Conservation (phyloP, 2,113 vertebrate species). For the Leiothrix lutea region DNA sequence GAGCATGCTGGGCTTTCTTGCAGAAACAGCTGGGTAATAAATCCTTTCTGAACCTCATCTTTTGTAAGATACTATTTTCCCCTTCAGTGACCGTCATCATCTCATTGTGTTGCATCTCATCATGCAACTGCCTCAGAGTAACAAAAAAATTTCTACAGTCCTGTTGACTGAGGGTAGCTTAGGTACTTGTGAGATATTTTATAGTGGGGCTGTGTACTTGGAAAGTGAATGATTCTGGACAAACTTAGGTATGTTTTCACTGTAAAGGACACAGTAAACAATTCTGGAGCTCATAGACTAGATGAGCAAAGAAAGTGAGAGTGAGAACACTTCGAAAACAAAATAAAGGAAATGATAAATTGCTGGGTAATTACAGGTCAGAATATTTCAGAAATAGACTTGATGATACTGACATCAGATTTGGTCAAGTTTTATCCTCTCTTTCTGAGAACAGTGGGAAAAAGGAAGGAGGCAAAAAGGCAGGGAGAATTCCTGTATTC, state of each 20-base stretch:
- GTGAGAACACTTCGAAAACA: neutral
- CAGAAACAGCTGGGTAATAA: neutral
- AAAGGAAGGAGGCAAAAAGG: neutral
- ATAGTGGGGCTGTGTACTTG: neutral
- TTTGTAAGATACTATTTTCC: neutral
- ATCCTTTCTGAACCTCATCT: neutral
- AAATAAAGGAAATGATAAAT: neutral
- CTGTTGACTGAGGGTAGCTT: neutral
- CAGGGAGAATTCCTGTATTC: neutral
- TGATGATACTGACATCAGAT: neutral
- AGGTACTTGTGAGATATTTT: neutral
- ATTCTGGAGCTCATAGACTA: neutral
- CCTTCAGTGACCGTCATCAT: neutral
- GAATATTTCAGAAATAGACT: neutral
- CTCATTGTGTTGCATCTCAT: neutral
- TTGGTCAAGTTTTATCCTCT: neutral
- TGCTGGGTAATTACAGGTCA: neutral
- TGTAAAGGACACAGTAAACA: neutral
- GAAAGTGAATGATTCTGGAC: neutral
- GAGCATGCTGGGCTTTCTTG: neutral
- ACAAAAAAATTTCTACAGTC: neutral
- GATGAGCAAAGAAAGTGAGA: neutral
- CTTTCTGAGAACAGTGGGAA: neutral
- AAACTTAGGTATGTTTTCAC: neutral
- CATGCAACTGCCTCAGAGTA: neutral